Conservation (phyloP, 2,113 vertebrate species). For the Vulpes lagopus region DNA sequence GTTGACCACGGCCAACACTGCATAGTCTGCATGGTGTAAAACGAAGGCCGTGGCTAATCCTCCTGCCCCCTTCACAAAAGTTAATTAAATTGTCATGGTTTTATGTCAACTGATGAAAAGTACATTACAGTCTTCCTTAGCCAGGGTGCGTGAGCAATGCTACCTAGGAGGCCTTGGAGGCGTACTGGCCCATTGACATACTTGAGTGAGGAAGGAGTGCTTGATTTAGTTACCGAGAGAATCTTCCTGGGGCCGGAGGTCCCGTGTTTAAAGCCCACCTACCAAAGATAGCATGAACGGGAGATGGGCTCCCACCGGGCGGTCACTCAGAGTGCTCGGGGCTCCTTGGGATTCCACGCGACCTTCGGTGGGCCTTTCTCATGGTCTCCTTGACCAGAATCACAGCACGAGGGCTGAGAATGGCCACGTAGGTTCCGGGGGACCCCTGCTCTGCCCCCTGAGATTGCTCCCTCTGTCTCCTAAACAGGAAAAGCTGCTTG, state of each 20-base stretch:
- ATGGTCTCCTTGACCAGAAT: not conserved
- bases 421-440: not conserved
- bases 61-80: not conserved
- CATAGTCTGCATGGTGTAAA: slow-evolving; percentile 15
- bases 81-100: slow-evolving; percentile 61
- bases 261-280: slow-evolving; percentile 58
- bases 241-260: not conserved
- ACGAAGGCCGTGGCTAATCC: slow-evolving; percentile 14
- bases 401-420: not conserved
- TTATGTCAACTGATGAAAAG: not conserved
- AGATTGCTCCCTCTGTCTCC: not conserved
- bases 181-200: slow-evolving; percentile 36
- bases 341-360: not conserved
- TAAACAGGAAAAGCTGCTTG: not conserved
- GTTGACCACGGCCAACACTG: slow-evolving; percentile 18
- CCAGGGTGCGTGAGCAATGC: not conserved
- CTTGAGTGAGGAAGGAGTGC: slow-evolving; percentile 46
- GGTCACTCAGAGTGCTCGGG: not conserved
- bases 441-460: not conserved
- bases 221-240: slow-evolving; percentile 33
- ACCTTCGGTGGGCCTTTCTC: not conserved
- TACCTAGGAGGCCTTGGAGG: not conserved
- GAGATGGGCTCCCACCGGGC: not conserved
- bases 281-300: slow-evolving; percentile 74
- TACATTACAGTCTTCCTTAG: slow-evolving; percentile 19